These are phyloP conservation scores for Thymelicus acteon DNA, from an alignment of 2,888 invertebrate genomes.

Conservation along the genomic window DNA sequence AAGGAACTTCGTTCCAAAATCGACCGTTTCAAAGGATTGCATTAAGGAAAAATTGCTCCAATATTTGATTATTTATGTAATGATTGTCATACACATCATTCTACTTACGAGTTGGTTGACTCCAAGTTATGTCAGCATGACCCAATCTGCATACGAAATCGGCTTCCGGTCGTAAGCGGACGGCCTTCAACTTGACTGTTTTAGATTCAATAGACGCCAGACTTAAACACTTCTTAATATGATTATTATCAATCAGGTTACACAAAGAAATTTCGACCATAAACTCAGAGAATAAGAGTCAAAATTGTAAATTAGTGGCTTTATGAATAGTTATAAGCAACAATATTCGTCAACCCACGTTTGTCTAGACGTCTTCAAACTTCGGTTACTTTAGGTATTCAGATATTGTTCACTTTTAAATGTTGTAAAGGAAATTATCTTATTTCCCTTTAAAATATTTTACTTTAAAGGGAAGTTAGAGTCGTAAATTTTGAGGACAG, in stretches of 20 bases:
- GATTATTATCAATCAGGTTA: constrained; percentile 5
- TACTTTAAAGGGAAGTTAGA: neutral
- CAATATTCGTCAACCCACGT: neutral
- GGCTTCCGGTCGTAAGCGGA: constrained; percentile 29
- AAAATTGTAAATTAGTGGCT: neutral
- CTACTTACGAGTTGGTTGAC: constrained; percentile 24
- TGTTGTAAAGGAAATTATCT: neutral
- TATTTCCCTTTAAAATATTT: constrained; percentile 5
- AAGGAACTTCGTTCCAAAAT: too few relatives aligned
- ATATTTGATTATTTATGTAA: neutral
- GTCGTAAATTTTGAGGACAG: neutral
- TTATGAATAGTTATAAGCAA: neutral
- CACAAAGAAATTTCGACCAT: constrained; percentile 3
- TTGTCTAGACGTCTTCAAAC: neutral
- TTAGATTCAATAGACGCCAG: constrained; percentile 41
- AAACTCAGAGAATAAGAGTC: neutral
- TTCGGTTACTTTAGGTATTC: neutral
- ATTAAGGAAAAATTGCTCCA: too few relatives aligned
- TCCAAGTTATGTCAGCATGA: constrained; percentile 17
- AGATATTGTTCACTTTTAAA: neutral
- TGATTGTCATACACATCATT: neutral
- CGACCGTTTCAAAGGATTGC: too few relatives aligned
- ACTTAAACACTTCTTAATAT: constrained; percentile 26
- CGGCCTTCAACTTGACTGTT: constrained; percentile 48
- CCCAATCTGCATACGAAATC: constrained; percentile 36